Base-by-base conservation (phyloP, 2,888 invertebrate genomes). In the Dasypolia templi region DNA sequence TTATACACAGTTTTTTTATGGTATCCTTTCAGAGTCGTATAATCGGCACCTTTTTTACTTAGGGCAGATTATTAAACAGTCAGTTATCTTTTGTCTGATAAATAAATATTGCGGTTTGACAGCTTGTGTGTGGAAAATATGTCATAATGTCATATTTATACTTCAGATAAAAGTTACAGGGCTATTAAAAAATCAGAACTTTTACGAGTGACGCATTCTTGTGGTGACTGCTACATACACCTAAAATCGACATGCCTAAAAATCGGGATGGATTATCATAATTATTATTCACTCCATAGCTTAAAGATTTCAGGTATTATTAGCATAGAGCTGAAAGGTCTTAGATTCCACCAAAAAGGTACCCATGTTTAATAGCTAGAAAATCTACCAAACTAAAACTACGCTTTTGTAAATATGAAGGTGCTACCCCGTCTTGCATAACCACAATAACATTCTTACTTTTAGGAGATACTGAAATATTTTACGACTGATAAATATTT, bases 401-500 rank as follows among this genome's bases (percentile, higher is more conserved):
- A 42, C 35, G 32, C 32, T 77, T 39, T 42, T 35, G 46, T 29
- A 73, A 64, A 68, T 42, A 82, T 74, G 66, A 56, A 82, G 83
- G 58, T 70, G 49, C 14, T 66, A 19, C 55, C 26, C 56, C 58
- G 66, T 73, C 66, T 78, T 66, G 56, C 61, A 63, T 59, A 69
- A 82, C 29, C 69, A 67, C 58, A 81, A 68, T 58, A 81, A 77
- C 73, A 62, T 69, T 61, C 66, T 65, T 59, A 66, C 75, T 81
- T 79, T 84, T 72, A 81, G 70, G 75, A 78, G 75, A 72, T 70
- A 81, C 75, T 81, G 72, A 84, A 83, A 81, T 77, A 78, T 81
- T 84, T 84, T 84, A 83, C 55, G 84, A 72, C 72, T 81, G 66
- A 78, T 83, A 84, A 78, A 83, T 83, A 84, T 83, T 83, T 83